phyloP scores from a whole-genome alignment of 1,140 invertebrate genomes.

The Lanistes nyassanus region DNA sequence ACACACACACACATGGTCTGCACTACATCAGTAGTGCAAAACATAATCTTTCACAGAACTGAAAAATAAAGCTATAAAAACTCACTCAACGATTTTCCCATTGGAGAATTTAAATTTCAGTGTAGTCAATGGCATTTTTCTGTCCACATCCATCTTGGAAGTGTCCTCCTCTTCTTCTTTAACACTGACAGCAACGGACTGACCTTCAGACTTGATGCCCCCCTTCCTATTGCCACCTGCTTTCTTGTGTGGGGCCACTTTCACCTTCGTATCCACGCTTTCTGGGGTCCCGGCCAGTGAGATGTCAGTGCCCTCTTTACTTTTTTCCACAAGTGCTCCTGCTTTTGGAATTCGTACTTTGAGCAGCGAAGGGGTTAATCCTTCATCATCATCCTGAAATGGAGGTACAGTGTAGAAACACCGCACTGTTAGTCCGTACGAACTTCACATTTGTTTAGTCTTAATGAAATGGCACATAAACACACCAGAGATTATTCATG shows the following conservation, averaged over 20 bases:
- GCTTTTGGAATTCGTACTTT: conserved; percentile 59
- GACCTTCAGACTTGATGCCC: not conserved
- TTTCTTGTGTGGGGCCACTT: not conserved
- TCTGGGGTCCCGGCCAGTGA: not conserved
- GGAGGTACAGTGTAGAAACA: too few species aligned
- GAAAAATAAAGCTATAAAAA: too few species aligned
- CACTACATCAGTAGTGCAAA: too few species aligned
- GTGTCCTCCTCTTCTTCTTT: conserved; percentile 22
- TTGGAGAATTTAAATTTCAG: conserved; percentile 62
- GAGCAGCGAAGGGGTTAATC: conserved; percentile 32
- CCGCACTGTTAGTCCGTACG: too few species aligned
- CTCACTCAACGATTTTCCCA: conserved; percentile 63
- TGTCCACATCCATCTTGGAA: conserved; percentile 19
- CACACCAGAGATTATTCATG: too few species aligned
- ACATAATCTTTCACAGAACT: too few species aligned
- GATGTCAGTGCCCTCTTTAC: not conserved
- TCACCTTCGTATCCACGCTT: not conserved
- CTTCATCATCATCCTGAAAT: conserved; percentile 47
- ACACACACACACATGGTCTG: too few species aligned
- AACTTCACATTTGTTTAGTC: not conserved
- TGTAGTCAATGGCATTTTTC: conserved; percentile 28
- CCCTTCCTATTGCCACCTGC: not conserved
- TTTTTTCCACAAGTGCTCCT: conserved; percentile 45
- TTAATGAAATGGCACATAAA: not conserved
- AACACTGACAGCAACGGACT: not conserved